Evolutionary conservation across 2,888 invertebrate species (phyloP), one percentile per base, ranked within the genome.

Genomic region (Eupithecia exiguata): DNA sequence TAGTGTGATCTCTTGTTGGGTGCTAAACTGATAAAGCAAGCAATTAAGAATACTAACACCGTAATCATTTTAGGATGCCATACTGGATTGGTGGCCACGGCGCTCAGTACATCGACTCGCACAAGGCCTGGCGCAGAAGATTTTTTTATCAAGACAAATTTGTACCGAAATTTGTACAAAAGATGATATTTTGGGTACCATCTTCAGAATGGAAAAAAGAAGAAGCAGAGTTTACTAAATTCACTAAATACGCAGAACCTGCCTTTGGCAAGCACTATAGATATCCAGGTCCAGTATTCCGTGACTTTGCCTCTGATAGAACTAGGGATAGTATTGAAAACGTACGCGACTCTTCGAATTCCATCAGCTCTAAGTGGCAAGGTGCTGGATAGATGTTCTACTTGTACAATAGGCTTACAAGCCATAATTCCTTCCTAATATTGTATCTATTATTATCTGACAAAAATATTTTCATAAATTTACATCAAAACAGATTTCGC

Each of bases 111-210:
- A 84, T 84, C 66, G 87, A 89, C 3, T 88, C 91, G 0, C 88
- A 87, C 74, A 89, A 80, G 78, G 82, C 88, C 1, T 92, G 92
- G 91, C 80, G 78, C 18, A 84, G 88, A 43, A 82, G 92, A 5
- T 92, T 88, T 72, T 88, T 85, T 77, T 91, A 88, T 77, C 88
- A 89, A 87, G 89, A 91, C 63, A 87, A 87, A 67, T 88, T 91
- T 72, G 65, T 92, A 16, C 92, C 92, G 0, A 71, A 83, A 12
- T 91, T 90, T 91, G 25, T 91, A 71, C 80, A 83, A 62, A 70
- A 78, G 0, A 2, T 85, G 0, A 77, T 92, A 0, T 85, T 87
- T 2, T 91, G 80, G 69, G 86, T 92, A 3, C 79, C 83, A 6
- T 74, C 86, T 70, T 80, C 82, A 0, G 88, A 90, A 53, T 92